Conservation (phyloP, 1,140 invertebrate genomes). For the Sycobia sp. region DNA sequence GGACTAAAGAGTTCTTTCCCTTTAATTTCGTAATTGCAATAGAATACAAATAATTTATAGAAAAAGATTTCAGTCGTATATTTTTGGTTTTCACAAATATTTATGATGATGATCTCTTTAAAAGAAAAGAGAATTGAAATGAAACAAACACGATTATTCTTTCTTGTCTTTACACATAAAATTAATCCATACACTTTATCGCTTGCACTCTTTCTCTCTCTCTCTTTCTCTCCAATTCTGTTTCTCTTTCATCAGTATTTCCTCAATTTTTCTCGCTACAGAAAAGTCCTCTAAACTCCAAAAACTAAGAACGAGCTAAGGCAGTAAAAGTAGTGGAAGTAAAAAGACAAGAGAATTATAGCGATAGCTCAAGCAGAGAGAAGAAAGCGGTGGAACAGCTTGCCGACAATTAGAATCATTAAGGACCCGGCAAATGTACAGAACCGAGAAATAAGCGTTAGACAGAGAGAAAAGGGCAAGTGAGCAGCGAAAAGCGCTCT, state of each 20-base stretch:
- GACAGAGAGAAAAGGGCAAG: too few relatives aligned
- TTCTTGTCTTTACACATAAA: too few relatives aligned
- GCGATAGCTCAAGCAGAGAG: slow-evolving; percentile 3
- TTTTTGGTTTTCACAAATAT: too few relatives aligned
- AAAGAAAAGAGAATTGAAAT: too few relatives aligned
- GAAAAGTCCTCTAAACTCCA: slow-evolving; percentile 40
- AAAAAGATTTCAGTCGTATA: too few relatives aligned
- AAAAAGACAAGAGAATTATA: not conserved
- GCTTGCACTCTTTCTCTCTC: slow-evolving; percentile 1
- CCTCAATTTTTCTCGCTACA: slow-evolving; percentile 24
- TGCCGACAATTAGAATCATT: slow-evolving; percentile 61
- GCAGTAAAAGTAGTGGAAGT: not conserved
- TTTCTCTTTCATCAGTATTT: slow-evolving; percentile 11
- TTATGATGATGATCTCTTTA: too few relatives aligned
- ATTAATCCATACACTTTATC: too few relatives aligned
- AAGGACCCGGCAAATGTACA: slow-evolving; percentile 44
- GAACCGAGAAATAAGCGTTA: slow-evolving; percentile 35
- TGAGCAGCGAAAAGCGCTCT: slow-evolving; percentile 23
- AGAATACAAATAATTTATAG: too few relatives aligned
- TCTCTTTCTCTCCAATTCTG: not conserved
- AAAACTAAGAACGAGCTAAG: slow-evolving; percentile 2
- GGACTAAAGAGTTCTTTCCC: too few relatives aligned
- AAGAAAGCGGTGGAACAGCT: slow-evolving; percentile 28
- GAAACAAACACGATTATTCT: too few relatives aligned
- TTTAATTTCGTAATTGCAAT: too few relatives aligned